These are phyloP conservation scores for Semaprochilodus insignis DNA, from an alignment of 2,797 vertebrate genomes.

Conservation along the genomic window DNA sequence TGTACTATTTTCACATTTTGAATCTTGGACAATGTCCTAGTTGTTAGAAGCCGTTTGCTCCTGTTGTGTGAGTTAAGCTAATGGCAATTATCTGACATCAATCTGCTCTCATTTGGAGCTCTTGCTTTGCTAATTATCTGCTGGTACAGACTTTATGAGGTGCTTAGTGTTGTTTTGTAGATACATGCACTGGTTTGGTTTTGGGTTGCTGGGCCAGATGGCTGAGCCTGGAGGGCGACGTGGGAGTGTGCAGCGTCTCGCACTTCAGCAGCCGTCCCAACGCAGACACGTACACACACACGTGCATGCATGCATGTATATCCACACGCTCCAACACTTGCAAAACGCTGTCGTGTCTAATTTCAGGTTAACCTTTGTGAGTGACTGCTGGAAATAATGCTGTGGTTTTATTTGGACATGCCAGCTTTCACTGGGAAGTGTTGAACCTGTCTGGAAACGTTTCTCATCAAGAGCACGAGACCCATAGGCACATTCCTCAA, in stretches of 20 bases:
- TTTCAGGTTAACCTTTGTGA: not conserved
- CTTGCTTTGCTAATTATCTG: conserved; percentile 56
- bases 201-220: conserved; percentile 56
- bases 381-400: conserved; percentile 23
- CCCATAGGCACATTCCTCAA: conserved; percentile 16
- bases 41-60: conserved; percentile 19
- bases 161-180: conserved; percentile 47
- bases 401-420: conserved; percentile 7
- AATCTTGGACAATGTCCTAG: conserved; percentile 44
- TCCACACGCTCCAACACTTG: conserved; percentile 34
- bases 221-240: conserved; percentile 47
- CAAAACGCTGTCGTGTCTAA: not conserved
- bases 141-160: conserved; percentile 56
- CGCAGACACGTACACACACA: not conserved
- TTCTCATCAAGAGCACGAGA: not conserved
- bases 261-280: conserved; percentile 27
- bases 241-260: conserved; percentile 30
- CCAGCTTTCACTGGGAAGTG: not conserved
- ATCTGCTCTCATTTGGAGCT: conserved; percentile 52
- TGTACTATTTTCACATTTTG: conserved; percentile 40
- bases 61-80: conserved; percentile 53
- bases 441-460: conserved; percentile 17
- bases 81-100: conserved; percentile 53
- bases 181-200: conserved; percentile 52
- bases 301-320: not conserved